Evolutionary conservation across 2,113 vertebrate species (phyloP), one percentile per base, ranked within the genome.

Genomic region (Lagopus leucura): DNA sequence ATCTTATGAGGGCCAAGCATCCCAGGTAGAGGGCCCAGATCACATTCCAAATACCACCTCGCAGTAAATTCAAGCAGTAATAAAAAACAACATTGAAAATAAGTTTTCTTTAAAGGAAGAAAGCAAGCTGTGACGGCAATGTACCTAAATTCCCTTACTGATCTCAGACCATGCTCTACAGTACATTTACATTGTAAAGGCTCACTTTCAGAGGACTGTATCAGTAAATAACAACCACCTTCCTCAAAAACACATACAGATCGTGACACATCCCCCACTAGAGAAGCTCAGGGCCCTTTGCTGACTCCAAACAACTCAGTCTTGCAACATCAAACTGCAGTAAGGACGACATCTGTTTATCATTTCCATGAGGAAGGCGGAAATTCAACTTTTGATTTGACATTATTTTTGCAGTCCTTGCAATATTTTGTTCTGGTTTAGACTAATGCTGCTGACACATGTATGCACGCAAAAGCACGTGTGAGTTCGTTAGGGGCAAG

Each of bases 241-340:
- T 34, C 71, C 61, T 80, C 72, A 74, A n/a, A 82, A 80, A 45
- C 28, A n/a, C 2, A 1, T 1, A 24, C 6, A 66, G 13, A 63
- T 50, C 30, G 43, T 73, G 30, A 61, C 45, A 82, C 21, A 38
- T 4, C 3, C 32, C 32, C 40, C 24, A 47, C 0, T 2, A 45
- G 45, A 83, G 52, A 30, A 77, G 34, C 28, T 88, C 76, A 61
- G 47, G 13, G 42, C 40, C 75, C 25, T 84, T 52, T 77, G 61
- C 92, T 93, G 85, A 90, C 70, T 93, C 73, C 43, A 32, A 60
- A 55, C 17, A 92, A 75, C 50, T 76, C 1, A 0, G 66, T 87
- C 74, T 95, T 96, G 84, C 84, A 82, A 94, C 91, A 91, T 10
- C 57, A 52, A 71, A 21, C 55, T 16, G 42, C 50, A 64, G 40